These are phyloP conservation scores for Nipponacmea schrenckii DNA, from an alignment of 2,888 invertebrate species.

Conservation along the genomic window DNA sequence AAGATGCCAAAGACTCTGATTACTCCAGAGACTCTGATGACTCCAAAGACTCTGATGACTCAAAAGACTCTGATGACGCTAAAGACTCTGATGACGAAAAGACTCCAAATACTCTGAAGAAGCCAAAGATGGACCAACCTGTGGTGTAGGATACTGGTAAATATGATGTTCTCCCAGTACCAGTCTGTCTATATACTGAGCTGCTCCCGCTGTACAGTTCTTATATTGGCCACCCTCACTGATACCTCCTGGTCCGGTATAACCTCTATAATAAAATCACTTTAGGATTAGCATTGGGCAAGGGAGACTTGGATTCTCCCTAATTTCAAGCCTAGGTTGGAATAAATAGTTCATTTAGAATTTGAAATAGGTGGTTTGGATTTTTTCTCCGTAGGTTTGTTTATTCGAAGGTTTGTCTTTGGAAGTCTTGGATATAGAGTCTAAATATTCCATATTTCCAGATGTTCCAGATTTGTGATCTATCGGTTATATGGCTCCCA, in stretches of 20 bases:
- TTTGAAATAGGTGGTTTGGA: no score
- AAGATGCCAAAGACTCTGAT: no score
- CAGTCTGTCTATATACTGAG: constrained; percentile 84
- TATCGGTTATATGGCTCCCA: no score
- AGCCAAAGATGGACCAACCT: constrained; percentile 37
- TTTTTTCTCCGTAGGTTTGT: no score
- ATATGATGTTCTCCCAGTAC: constrained; percentile 82
- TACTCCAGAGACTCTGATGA: no score
- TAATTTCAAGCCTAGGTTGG: constrained; percentile 85
- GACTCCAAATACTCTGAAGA: no score
- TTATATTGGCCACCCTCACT: constrained; percentile 70
- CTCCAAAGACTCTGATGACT: no score
- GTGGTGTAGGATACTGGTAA: constrained; percentile 77
- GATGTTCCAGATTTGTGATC: no score
- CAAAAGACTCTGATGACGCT: neutral
- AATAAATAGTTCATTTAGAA: no score
- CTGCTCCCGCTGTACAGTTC: constrained; percentile 88
- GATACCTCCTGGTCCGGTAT: constrained; percentile 90
- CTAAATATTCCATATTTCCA: no score
- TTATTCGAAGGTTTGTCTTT: no score
- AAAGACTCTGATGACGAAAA: neutral
- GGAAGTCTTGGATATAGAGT: no score
- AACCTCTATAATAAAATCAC: constrained; percentile 75
- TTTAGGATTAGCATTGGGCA: neutral
- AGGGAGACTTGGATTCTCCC: neutral